Conservation (phyloP, 1,140 invertebrate species). For the Belonocnema kinseyi region DNA sequence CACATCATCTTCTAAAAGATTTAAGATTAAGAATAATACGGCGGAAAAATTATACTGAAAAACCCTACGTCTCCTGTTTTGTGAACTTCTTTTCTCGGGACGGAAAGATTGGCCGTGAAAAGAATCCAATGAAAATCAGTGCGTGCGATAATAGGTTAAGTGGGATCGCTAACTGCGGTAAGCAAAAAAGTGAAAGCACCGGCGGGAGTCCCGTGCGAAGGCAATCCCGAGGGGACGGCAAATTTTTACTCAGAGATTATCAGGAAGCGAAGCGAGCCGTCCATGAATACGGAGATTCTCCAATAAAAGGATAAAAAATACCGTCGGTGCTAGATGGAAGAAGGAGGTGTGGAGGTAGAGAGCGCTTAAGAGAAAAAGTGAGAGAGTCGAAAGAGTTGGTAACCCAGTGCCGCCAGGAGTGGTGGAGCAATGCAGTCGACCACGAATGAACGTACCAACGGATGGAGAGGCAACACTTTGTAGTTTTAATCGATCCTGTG, state of each 20-base stretch:
- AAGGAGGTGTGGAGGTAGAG: constrained; percentile 35
- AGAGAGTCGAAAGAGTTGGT: constrained; percentile 60
- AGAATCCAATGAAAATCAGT: constrained; percentile 32
- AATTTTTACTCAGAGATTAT: constrained; percentile 66
- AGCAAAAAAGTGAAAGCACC: constrained; percentile 40
- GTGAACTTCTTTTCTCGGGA: constrained; percentile 23
- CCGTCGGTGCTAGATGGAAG: constrained; percentile 17
- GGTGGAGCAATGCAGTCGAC: constrained; percentile 65
- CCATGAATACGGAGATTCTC: constrained; percentile 64
- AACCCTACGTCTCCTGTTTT: background rate
- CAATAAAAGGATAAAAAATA: constrained; percentile 55
- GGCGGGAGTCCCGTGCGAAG: constrained; percentile 51
- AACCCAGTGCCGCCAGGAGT: constrained; percentile 60
- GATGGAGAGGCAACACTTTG: constrained; percentile 69
- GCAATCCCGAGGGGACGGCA: constrained; percentile 59
- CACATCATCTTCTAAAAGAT: too few relatives aligned
- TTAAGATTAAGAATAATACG: too few relatives aligned
- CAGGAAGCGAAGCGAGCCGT: constrained; percentile 54
- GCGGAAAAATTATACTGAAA: too few relatives aligned
- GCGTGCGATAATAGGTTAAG: constrained; percentile 40
- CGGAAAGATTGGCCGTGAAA: constrained; percentile 31
- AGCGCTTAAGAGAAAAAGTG: constrained; percentile 37
- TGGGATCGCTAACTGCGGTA: constrained; percentile 30
- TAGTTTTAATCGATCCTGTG: constrained; percentile 72
- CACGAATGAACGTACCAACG: constrained; percentile 68